A percentile compares a stretch with the other conserved stretches of the same genome.
Conservation (phyloP, 1,140 invertebrate genomes). For the Pseudoatta argentina region DNA sequence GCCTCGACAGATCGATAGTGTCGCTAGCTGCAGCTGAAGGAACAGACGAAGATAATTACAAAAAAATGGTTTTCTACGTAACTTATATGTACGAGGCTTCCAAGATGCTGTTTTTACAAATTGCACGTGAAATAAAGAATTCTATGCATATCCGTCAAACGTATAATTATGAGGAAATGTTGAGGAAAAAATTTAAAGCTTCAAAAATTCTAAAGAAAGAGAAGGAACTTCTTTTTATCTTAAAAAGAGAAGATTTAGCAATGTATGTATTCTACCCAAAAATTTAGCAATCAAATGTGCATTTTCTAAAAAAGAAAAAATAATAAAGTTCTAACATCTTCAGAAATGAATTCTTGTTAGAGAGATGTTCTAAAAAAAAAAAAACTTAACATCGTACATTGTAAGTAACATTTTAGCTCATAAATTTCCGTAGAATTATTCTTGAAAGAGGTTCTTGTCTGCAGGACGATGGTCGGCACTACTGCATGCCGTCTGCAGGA, state of each 20-base stretch:
- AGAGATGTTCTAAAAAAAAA: neutral
- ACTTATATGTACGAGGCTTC: neutral
- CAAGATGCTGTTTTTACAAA: neutral
- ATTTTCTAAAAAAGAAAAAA: neutral
- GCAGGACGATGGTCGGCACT: neutral
- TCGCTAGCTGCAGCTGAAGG: neutral
- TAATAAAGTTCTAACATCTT: neutral
- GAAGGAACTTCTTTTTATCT: neutral
- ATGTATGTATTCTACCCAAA: neutral
- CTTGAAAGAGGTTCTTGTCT: constrained; percentile 23
- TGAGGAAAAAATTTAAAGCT: neutral
- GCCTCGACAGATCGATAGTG: constrained; percentile 3
- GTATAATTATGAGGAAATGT: neutral
- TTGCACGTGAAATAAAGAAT: neutral
- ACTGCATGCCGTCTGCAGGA: constrained; percentile 25
- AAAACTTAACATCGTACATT: neutral
- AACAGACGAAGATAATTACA: constrained; percentile 36
- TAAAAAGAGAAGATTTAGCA: neutral
- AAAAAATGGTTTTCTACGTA: constrained; percentile 3
- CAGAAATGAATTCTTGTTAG: neutral
- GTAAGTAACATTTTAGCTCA: neutral
- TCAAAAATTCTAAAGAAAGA: neutral
- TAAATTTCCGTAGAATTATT: constrained; percentile 5
- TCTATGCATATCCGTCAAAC: neutral
- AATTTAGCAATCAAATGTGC: neutral